A percentile compares a stretch with the other conserved stretches of the same genome.
Evolutionary conservation across 2,797 vertebrate genomes (phyloP).

Genomic region (Psittacula echo): DNA sequence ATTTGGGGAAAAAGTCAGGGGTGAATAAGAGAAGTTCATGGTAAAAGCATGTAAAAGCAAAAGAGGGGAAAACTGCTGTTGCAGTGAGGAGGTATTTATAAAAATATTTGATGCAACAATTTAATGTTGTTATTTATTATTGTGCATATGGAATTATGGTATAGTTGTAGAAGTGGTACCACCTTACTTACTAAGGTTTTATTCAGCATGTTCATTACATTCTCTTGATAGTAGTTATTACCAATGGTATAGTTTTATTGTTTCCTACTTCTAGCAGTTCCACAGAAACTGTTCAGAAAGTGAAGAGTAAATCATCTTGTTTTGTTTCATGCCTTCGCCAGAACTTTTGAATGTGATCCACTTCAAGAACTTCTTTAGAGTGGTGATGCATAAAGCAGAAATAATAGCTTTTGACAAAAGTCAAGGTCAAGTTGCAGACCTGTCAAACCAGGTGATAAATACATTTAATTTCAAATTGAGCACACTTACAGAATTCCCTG

Average conservation of each 20-base stretch:
- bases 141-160: neutral
- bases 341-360: neutral
- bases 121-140: neutral
- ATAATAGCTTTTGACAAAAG: constrained; percentile 46
- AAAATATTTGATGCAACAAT: neutral
- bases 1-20: neutral
- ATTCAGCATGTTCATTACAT: neutral
- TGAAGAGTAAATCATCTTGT: neutral
- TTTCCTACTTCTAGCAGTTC: neutral
- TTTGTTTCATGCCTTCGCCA: neutral
- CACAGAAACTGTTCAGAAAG: neutral
- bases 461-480: constrained; percentile 30
- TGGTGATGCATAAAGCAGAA: constrained; percentile 25
- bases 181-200: neutral
- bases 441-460: constrained; percentile 22
- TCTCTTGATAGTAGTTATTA: neutral
- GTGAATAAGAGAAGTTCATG: neutral
- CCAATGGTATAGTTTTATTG: neutral
- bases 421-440: neutral
- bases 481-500: neutral
- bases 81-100: neutral
- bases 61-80: neutral
- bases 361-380: constrained; percentile 15
- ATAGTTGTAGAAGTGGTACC: neutral
- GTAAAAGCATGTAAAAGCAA: neutral